Evolutionary conservation across 1,140 invertebrate species (phyloP), one percentile per base, ranked within the genome.

Genomic region (Dysdera silvatica): DNA sequence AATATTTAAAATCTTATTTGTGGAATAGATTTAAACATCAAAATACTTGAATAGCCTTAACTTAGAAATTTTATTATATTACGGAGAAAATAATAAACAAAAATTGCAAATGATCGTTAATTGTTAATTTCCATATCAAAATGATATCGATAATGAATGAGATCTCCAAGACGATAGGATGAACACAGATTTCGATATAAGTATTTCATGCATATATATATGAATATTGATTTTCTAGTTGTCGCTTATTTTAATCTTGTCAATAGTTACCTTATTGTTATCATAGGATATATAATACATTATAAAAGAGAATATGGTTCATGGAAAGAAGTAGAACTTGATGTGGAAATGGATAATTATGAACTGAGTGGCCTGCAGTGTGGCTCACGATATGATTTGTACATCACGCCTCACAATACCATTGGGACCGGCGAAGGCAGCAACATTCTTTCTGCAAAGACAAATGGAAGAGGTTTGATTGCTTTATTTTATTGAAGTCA

Each of bases 281-380:
- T n/a, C 48, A n/a, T 20, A 65, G 63, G 56, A 18, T 59, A 54
- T 33, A n/a, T 55, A 7, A 41, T 65, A 12, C 47, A 48, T 26
- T 60, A 54, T 51, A 59, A 60, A 31, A 55, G 48, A 8, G 63
- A 65, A 58, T 79, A 80, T 66, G 80, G 79, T 3, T 78, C 80
- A 23, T 84, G 83, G 83, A 79, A 81, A 62, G 78, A 80, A 62
- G 77, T 83, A 8, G 80, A 83, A 48, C 71, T 89, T 28, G 81
- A 84, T 31, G 82, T 84, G 0, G 84, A 84, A 58, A 78, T 82
- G 28, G 82, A 81, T n/a, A 82, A 84, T 54, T 85, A 85, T 69
- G 84, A 84, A 5, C 74, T 91, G 23, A 82, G 82, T 32, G 81
- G 83, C 18, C 77, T 93, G 20, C 80, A 83, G 61, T 93, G 90